A percentile compares a stretch with the other conserved stretches of the same genome.
These are phyloP conservation scores for Phyto melanocephala DNA, from an alignment of 2,888 invertebrate species.

Conservation along the genomic window DNA sequence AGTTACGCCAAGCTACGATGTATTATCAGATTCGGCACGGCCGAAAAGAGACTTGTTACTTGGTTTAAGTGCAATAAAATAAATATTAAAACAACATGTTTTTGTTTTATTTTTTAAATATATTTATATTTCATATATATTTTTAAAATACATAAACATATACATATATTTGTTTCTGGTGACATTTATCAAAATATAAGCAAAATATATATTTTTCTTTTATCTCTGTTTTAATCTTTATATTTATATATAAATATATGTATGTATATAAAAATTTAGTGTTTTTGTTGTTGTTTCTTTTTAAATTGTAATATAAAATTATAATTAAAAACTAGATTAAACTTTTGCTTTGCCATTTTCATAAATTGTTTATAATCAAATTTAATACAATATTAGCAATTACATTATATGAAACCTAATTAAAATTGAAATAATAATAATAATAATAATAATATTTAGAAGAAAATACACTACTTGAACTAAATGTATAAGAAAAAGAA, in stretches of 20 bases:
- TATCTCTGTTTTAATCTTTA: constrained; percentile 39
- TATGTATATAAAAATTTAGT: constrained; percentile 28
- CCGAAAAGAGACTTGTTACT: too few species aligned
- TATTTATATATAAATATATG: constrained; percentile 48
- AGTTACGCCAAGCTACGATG: too few species aligned
- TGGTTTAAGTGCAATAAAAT: too few species aligned
- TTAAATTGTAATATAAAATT: constrained; percentile 57
- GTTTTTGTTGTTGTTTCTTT: constrained; percentile 1
- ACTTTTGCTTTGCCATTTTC: constrained; percentile 45
- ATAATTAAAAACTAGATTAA: constrained; percentile 57
- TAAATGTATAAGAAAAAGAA: constrained; percentile 40
- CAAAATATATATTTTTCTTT: constrained; percentile 22
- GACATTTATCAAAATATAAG: constrained; percentile 56
- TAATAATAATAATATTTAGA: neutral
- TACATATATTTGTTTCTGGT: constrained; percentile 64
- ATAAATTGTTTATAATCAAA: constrained; percentile 28
- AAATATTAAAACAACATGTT: constrained; percentile 2
- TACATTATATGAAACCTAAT: constrained; percentile 44
- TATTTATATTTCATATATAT: constrained; percentile 67
- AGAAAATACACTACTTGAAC: neutral
- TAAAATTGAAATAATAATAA: constrained; percentile 28
- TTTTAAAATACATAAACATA: constrained; percentile 68
- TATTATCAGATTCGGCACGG: too few species aligned
- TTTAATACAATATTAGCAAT: constrained; percentile 53
- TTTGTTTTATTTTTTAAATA: constrained; percentile 64